Conservation (phyloP, 2,888 invertebrate species). For the Muschampia plurimacula region DNA sequence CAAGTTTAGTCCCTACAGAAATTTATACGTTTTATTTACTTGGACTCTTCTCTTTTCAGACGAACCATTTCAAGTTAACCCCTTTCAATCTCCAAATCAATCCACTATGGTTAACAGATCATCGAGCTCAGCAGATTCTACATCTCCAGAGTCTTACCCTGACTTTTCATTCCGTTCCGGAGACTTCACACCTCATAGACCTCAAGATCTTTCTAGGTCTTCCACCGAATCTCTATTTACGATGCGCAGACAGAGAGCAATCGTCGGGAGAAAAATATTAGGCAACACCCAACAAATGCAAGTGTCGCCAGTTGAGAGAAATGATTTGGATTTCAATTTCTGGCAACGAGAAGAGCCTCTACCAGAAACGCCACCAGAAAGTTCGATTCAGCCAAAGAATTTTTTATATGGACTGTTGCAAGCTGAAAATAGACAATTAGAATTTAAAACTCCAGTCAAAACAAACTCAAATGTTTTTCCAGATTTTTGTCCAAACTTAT, state of each 20-base stretch:
- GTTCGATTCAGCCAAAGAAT: slow-evolving; percentile 41
- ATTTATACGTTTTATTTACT: too few species aligned
- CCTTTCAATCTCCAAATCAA: slow-evolving; percentile 53
- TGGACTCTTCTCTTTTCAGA: slow-evolving; percentile 53
- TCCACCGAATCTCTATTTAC: not conserved
- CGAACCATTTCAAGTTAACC: slow-evolving; percentile 38
- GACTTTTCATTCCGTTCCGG: slow-evolving; percentile 53
- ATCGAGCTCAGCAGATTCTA: slow-evolving; percentile 73
- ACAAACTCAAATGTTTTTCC: slow-evolving; percentile 21
- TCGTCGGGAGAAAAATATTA: slow-evolving; percentile 67
- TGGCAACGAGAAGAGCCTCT: slow-evolving; percentile 43
- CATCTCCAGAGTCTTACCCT: slow-evolving; percentile 71
- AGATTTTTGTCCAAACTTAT: slow-evolving; percentile 5
- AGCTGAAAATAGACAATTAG: slow-evolving; percentile 54
- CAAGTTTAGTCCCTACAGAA: too few species aligned
- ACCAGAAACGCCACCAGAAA: slow-evolving; percentile 52
- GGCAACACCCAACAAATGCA: slow-evolving; percentile 45
- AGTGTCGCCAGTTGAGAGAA: slow-evolving; percentile 9
- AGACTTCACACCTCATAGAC: not conserved
- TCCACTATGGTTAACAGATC: slow-evolving; percentile 56
- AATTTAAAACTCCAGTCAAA: slow-evolving; percentile 55
- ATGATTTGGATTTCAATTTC: slow-evolving; percentile 30
- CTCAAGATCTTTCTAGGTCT: slow-evolving; percentile 1
- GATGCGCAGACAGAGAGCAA: slow-evolving; percentile 58
- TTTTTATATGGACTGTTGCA: slow-evolving; percentile 68